Evolutionary conservation across 1,140 invertebrate species (phyloP), one percentile per base, ranked within the genome.

Genomic region (Drosophila tropicalis): DNA sequence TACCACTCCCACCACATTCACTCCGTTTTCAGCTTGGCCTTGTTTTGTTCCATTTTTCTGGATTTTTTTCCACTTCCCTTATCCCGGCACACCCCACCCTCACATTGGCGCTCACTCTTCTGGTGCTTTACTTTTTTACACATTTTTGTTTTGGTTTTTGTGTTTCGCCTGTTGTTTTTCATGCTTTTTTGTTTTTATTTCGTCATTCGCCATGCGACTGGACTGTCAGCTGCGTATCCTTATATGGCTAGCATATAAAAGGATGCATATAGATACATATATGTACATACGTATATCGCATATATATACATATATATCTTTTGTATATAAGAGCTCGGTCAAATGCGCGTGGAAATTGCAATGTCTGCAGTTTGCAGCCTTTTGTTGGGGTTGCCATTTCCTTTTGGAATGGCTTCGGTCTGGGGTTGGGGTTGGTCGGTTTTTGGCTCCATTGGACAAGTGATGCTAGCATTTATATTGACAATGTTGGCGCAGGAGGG

Each of bases 111-210:
- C n/a, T 15, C n/a, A 15, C 1, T 15, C n/a, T 44, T n/a, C n/a
- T 47, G 44, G 9, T 51, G 44, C 19, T 51, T 51, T 51, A 51
- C 44, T 87, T 89, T 87, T 87, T 87, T 87, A 87, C 84, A 87
- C 84, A 87, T 87, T 87, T 87, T 87, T 87, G 84, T 87, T 87
- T 87, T 87, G 84, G 84, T 87, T 87, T 87, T 87, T 87, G 84
- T 80, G 68, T 64, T 87, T 87, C 84, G 84, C 60, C 19, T 77
- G 84, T 87, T 84, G 84, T 84, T 89, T 89, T 84, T 70, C 64
- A 68, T 76, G 77, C 70, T 79, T 89, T 80, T 87, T 87, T 87
- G 84, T 87, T 87, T 87, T 87, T 67, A 54, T 87, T 87, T 79
- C 58, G 80, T 72, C 84, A 75, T 87, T 87, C 84, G 84, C 84